These are phyloP conservation scores for Steatocranus sp. DNA, from an alignment of 2,797 vertebrate genomes.

Conservation along the genomic window DNA sequence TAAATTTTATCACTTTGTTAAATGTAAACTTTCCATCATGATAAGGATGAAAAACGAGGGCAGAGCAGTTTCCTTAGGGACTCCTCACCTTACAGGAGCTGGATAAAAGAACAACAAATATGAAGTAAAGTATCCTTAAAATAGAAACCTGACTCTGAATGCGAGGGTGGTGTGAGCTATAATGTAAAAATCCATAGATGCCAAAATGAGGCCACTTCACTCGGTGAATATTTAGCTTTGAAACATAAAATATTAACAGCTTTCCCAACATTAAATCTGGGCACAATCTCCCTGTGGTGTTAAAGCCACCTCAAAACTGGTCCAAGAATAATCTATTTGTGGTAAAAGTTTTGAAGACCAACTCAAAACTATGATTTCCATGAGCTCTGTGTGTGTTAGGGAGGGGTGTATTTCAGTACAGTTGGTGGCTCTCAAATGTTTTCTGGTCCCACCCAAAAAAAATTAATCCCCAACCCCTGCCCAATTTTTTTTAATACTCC, in stretches of 20 bases:
- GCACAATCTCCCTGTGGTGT: not conserved
- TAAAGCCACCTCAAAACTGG: not conserved
- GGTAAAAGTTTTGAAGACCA: not conserved
- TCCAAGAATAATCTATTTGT: not conserved
- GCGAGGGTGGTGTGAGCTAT: not conserved
- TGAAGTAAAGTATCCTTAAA: not conserved
- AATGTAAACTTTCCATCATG: not conserved
- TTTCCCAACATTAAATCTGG: not conserved
- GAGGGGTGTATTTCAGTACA: fast-evolving
- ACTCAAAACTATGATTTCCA: not conserved
- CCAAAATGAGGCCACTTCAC: not conserved
- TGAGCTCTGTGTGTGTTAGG: not conserved
- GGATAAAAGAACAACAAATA: not conserved
- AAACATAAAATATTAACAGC: not conserved
- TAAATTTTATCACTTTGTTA: not conserved
- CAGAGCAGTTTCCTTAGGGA: not conserved
- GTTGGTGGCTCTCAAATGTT: not conserved
- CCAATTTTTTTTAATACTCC: not conserved
- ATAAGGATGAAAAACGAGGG: not conserved
- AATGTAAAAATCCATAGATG: not conserved
- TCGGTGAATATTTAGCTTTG: not conserved
- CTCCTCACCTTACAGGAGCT: not conserved
- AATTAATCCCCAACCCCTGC: too few species aligned
- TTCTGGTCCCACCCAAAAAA: not conserved
- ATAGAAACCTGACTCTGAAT: not conserved